phyloP scores from a whole-genome alignment of 2,888 invertebrate genomes.

The Ophion slaviceki region DNA sequence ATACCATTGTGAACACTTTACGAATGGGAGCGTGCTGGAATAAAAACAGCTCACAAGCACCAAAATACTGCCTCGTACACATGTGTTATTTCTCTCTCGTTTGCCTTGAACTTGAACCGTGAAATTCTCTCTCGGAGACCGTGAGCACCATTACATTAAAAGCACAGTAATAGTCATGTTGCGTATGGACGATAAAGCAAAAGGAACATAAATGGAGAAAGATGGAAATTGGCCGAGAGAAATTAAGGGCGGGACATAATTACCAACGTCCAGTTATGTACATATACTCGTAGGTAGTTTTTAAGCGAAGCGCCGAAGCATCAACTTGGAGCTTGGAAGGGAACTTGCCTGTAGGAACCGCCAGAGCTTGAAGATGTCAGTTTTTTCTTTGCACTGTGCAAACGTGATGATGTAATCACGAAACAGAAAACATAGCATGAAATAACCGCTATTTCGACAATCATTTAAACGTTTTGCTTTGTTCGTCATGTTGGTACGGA shows the following conservation, averaged over 20 bases:
- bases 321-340: conserved; percentile 19
- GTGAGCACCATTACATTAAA: conserved; percentile 46
- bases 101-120: conserved; percentile 65
- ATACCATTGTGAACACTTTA: too few species aligned
- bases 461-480: conserved; percentile 3
- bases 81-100: background rate
- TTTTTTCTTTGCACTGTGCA: conserved; percentile 13
- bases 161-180: conserved; percentile 27
- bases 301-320: conserved; percentile 38
- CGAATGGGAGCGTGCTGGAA: too few species aligned
- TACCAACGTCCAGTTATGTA: conserved; percentile 37
- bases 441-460: background rate
- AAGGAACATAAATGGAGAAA: conserved; percentile 7
- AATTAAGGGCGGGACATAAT: conserved; percentile 45
- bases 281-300: conserved; percentile 35
- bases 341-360: conserved; percentile 31
- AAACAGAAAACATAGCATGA: background rate
- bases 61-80: background rate
- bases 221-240: conserved; percentile 1
- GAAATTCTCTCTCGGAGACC: conserved; percentile 34
- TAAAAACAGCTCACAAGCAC: background rate
- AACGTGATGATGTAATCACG: conserved; percentile 2
- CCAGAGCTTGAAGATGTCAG: conserved; percentile 34
- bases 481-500: background rate
- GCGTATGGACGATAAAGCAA: background rate